Evolutionary conservation across 2,113 vertebrate genomes (phyloP), one percentile per base, ranked within the genome.

Genomic region (Clupea harengus): DNA sequence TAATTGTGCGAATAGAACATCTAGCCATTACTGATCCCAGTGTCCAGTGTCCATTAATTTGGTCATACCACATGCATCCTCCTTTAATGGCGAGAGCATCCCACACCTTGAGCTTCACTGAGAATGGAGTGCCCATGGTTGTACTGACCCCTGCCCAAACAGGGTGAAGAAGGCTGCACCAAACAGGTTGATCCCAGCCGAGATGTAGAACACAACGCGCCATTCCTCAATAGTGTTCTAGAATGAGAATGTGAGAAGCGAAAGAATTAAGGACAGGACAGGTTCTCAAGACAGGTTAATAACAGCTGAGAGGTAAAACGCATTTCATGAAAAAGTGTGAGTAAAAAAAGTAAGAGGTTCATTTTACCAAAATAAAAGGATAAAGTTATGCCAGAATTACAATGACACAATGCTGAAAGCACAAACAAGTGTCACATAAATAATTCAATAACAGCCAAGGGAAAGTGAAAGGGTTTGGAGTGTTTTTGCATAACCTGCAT

Each of bases 141-240:
- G 98, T 57, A 99, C 96, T 57, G 93, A 94, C 32, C 98, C 98
- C 88, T 93, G 95, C 86, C 95, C 97, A 52, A 99, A 97, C 10
- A 95, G 17, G 0, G 95, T 89, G 93, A 98, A 99, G 94, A 99
- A 94, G 72, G 94, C 22, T 0, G 98, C 96, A 89, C 98, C 98
- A 49, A 97, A 95, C 13, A 98, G 47, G 89, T 99, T 97, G 91
- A 99, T 97, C 86, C 91, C 93, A 85, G 97, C 98, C 84, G 97
- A 97, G 9, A 99, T 98, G 92, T 94, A 99, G 93, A 99, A 99
- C 39, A 99, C 98, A 0, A 83, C 92, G 91, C 96, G 96, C 98
- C 98, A 99, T 88, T 99, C 96, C 88, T 87, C 92, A 45, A 98
- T 95, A 47, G 97, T 98, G 90, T 98, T 97, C 98, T 99, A 85